Evolutionary conservation across 2,888 invertebrate genomes (phyloP).

Genomic region (Tubulanus polymorphus): DNA sequence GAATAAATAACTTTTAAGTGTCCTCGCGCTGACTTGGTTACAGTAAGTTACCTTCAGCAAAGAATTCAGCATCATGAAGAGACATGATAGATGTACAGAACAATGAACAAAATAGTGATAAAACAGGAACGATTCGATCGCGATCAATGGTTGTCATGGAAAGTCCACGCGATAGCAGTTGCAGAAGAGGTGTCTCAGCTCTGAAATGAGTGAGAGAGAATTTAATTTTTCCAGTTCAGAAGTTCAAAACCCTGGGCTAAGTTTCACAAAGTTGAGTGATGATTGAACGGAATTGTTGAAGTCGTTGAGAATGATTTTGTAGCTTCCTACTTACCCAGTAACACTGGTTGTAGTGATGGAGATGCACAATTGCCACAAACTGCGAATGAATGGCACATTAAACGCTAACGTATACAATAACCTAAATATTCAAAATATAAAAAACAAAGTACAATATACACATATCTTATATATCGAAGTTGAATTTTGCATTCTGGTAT

Average conservation of each 20-base stretch:
- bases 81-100: conserved; percentile 77
- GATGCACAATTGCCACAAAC: conserved; percentile 64
- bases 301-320: too few relatives aligned
- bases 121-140: conserved; percentile 68
- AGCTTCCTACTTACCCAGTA: conserved; percentile 56
- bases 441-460: not conserved
- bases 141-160: conserved; percentile 60
- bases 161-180: conserved; percentile 66
- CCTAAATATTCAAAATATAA: conserved; percentile 51
- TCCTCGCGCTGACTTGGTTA: too few relatives aligned
- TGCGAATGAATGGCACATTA: conserved; percentile 71
- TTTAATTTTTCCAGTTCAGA: not conserved
- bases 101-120: conserved; percentile 79
- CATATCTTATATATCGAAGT: not conserved
- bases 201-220: conserved; percentile 24
- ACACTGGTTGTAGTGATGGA: conserved; percentile 56
- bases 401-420: conserved; percentile 76
- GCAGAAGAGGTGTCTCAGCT: conserved; percentile 59
- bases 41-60: conserved; percentile 40
- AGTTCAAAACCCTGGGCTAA: too few relatives aligned
- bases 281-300: too few relatives aligned
- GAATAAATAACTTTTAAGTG: conserved; percentile 15
- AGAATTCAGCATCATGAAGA: conserved; percentile 80
- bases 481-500: not conserved
- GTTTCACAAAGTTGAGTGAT: too few relatives aligned